Conservation (phyloP, 2,888 invertebrate genomes). For the Napeogenes sylphis region DNA sequence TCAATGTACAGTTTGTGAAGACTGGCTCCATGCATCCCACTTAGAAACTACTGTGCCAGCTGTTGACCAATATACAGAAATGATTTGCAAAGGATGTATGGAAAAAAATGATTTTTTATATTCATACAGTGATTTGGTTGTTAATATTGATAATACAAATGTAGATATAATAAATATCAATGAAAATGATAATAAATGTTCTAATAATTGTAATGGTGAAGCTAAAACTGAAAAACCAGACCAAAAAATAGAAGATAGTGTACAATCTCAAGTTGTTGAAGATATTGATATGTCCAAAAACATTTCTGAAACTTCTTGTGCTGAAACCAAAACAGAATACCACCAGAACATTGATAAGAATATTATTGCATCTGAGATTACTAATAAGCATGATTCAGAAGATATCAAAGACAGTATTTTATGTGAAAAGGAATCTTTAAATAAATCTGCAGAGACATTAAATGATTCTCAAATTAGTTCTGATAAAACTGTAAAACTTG, state of each 20-base stretch:
- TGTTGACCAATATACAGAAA: conserved; percentile 83
- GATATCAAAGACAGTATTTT: background rate
- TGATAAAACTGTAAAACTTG: no score
- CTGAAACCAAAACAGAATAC: conserved; percentile 12
- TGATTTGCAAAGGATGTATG: conserved; percentile 90
- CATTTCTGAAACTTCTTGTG: conserved; percentile 9
- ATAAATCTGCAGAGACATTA: no score
- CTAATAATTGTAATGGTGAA: conserved; percentile 19
- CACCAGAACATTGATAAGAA: background rate
- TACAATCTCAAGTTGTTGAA: conserved; percentile 13
- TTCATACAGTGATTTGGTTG: conserved; percentile 79
- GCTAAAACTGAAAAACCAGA: conserved; percentile 15
- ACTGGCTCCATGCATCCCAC: conserved; percentile 95
- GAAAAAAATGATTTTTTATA: conserved; percentile 84
- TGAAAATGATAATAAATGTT: conserved; percentile 29
- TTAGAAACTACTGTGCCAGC: conserved; percentile 79
- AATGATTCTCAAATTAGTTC: no score
- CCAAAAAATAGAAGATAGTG: conserved; percentile 14
- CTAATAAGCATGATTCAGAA: background rate
- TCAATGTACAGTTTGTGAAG: conserved; percentile 97
- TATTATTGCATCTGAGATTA: background rate
- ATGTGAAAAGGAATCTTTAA: no score
- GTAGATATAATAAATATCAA: conserved; percentile 39
- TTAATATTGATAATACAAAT: conserved; percentile 49
- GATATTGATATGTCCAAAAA: conserved; percentile 20